Percentiles rank a stretch among this genome's conserved stretches.
Conservation (phyloP, 2,113 vertebrate species). For the Setophaga petechia region DNA sequence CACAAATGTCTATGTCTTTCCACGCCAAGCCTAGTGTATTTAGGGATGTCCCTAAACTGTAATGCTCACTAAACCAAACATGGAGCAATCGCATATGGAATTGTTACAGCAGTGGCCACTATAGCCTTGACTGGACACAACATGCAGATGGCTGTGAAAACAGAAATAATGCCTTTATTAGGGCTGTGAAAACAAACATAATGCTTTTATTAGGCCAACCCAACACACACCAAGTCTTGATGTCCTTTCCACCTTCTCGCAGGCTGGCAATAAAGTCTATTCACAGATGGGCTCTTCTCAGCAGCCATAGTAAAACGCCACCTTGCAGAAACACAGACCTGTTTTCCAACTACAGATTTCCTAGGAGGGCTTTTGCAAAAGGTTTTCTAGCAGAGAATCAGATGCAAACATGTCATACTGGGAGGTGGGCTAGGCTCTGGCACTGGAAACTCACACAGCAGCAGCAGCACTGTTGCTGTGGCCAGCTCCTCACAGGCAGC, state of each 20-base stretch:
- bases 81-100: accelerated
- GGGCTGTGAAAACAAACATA: neutral
- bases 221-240: neutral
- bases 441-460: neutral
- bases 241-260: neutral
- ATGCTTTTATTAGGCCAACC: neutral
- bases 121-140: neutral
- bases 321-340: neutral
- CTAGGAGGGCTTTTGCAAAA: neutral
- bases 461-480: neutral
- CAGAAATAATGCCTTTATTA: neutral
- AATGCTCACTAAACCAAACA: neutral
- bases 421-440: neutral
- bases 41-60: neutral
- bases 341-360: neutral
- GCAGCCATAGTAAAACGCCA: neutral
- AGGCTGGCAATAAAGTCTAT: neutral
- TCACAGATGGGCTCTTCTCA: neutral
- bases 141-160: neutral
- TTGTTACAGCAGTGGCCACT: neutral
- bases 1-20: neutral
- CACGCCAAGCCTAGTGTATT: accelerated
- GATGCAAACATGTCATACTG: neutral
- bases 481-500: neutral
- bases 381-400: neutral